These are phyloP conservation scores for Phacellophora camtschatica DNA, from an alignment of 30 jellyfish, hydroid and myxozoan species.

Conservation along the genomic window DNA sequence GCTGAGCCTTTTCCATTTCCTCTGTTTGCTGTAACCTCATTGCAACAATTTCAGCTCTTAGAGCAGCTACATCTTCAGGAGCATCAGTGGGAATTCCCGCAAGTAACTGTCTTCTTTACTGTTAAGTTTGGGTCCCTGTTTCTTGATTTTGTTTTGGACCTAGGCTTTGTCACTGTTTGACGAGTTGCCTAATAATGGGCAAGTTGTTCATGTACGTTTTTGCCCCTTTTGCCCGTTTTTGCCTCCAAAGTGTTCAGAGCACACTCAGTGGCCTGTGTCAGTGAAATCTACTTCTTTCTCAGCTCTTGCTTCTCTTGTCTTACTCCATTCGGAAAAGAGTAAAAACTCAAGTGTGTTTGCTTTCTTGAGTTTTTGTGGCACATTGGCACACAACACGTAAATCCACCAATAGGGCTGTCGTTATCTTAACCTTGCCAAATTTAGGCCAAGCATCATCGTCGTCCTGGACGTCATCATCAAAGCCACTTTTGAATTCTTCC, in stretches of 20 bases:
- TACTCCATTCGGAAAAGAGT: slow-evolving; percentile 41
- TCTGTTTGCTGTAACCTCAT: background rate
- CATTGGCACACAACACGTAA: slow-evolving; percentile 15
- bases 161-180: background rate
- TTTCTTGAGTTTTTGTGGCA: background rate
- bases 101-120: background rate
- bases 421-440: background rate
- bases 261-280: background rate
- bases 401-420: too few species aligned
- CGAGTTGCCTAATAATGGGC: background rate
- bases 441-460: background rate
- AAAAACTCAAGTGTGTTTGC: slow-evolving; percentile 9
- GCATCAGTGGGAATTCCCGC: background rate
- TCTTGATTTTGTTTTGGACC: background rate
- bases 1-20: background rate
- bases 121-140: background rate
- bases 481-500: too few species aligned
- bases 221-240: too few species aligned
- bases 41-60: background rate
- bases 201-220: slow-evolving; percentile 15
- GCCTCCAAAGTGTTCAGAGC: background rate
- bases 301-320: slow-evolving; percentile 25
- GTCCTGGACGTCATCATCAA: background rate
- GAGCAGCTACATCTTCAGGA: background rate
- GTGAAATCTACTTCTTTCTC: slow-evolving; percentile 14